Evolutionary conservation across 1,140 invertebrate species (phyloP).

Genomic region (Hypothenemus hampei): DNA sequence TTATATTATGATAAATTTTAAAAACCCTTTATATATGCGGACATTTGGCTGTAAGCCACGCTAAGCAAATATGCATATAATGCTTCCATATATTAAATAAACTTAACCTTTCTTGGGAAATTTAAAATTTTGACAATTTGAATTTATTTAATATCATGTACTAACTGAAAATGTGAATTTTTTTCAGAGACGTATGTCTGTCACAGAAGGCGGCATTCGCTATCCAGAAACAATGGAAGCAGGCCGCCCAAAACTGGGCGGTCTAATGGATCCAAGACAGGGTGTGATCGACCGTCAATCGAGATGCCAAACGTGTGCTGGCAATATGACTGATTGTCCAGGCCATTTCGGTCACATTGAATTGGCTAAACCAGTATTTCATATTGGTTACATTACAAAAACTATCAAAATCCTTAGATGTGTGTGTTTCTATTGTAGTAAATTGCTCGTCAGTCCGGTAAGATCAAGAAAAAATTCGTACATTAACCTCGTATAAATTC

Average conservation of each 20-base stretch:
- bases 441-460: constrained; percentile 89
- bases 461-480: too few species aligned
- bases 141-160: constrained; percentile 18
- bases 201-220: constrained; percentile 94
- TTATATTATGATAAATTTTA: too few species aligned
- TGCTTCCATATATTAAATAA: too few species aligned
- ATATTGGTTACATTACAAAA: constrained; percentile 96
- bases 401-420: constrained; percentile 94
- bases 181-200: constrained; percentile 89
- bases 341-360: constrained; percentile 99
- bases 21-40: too few species aligned
- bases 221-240: constrained; percentile 98
- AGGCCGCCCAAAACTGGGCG: constrained; percentile 93
- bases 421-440: constrained; percentile 97
- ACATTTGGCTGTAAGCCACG: too few species aligned
- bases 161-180: constrained; percentile 1
- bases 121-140: background rate
- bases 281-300: constrained; percentile 93
- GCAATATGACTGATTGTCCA: constrained; percentile 96
- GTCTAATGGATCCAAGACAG: constrained; percentile 98
- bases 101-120: too few species aligned
- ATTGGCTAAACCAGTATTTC: constrained; percentile 96
- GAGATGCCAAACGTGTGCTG: constrained; percentile 96
- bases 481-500: constrained; percentile 14
- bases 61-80: too few species aligned